Conservation (phyloP, 1,140 invertebrate species). For the Proctacanthus coquilletti region DNA sequence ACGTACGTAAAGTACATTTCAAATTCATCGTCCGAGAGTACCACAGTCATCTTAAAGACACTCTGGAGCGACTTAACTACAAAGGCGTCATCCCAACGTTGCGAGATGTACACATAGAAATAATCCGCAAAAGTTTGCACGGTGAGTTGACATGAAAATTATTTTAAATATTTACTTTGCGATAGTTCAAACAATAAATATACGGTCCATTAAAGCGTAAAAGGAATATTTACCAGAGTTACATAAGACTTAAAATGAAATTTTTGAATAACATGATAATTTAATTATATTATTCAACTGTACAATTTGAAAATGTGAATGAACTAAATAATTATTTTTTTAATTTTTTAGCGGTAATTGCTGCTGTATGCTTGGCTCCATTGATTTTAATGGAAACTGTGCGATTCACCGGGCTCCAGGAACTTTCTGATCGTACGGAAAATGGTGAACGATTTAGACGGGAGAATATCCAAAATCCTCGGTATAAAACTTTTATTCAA, state of each 20-base stretch:
- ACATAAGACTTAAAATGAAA: not conserved
- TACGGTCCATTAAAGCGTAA: not conserved
- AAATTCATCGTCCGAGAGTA: constrained; percentile 35
- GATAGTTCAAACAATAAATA: not conserved
- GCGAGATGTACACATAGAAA: constrained; percentile 23
- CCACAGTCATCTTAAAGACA: constrained; percentile 24
- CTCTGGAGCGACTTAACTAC: constrained; percentile 19
- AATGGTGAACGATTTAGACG: constrained; percentile 19
- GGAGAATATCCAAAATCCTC: constrained; percentile 24
- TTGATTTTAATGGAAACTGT: constrained; percentile 20
- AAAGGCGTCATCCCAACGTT: constrained; percentile 20
- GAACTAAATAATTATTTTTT: not conserved
- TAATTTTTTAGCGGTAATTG: constrained; percentile 18
- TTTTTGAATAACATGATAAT: constrained; percentile 1
- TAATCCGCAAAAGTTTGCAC: constrained; percentile 24
- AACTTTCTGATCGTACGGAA: constrained; percentile 19
- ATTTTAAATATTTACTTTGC: not conserved
- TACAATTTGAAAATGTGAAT: not conserved
- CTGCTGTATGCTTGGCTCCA: constrained; percentile 25
- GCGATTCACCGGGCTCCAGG: constrained; percentile 19
- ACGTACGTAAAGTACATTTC: constrained; percentile 34
- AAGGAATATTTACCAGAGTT: not conserved
- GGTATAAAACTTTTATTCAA: constrained; percentile 24
- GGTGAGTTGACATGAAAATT: constrained; percentile 13
- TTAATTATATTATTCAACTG: not conserved